These are phyloP conservation scores for Shinisaurus crocodilurus DNA, from an alignment of 2,113 vertebrate species.

Conservation along the genomic window DNA sequence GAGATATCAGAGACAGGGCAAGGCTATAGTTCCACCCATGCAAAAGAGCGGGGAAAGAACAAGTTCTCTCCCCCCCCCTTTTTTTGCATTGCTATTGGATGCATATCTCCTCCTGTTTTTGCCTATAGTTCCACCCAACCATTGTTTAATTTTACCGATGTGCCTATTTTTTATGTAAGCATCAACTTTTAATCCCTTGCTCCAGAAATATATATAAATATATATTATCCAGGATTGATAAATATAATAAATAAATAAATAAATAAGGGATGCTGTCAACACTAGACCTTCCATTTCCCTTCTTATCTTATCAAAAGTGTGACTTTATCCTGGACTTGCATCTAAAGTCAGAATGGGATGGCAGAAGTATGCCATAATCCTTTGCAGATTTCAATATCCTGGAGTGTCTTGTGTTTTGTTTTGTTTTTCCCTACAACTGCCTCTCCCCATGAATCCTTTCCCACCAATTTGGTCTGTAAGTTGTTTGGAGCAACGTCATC, in stretches of 20 bases:
- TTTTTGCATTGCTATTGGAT: too few species aligned
- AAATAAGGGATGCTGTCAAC: background rate
- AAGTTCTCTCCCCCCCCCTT: too few species aligned
- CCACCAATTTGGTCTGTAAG: background rate
- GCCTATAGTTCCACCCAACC: too few species aligned
- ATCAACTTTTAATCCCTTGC: too few species aligned
- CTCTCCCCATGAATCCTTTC: background rate
- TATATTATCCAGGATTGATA: too few species aligned
- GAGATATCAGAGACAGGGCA: background rate
- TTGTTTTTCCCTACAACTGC: background rate
- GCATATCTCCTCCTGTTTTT: too few species aligned
- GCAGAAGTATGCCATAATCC: too few species aligned
- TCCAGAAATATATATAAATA: background rate
- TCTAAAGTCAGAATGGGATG: background rate
- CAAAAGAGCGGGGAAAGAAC: too few species aligned
- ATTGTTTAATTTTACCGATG: background rate
- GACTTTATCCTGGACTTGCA: background rate
- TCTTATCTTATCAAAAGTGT: background rate
- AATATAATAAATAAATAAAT: background rate
- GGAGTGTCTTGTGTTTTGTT: too few species aligned
- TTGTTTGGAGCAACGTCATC: background rate
- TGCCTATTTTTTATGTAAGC: background rate
- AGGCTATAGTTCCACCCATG: background rate
- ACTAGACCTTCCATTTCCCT: background rate
- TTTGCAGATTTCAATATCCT: constrained; percentile 1